Evolutionary conservation across 2,113 vertebrate species (phyloP), one percentile per base, ranked within the genome.

Genomic region (Phalacrocorax pelagicus): DNA sequence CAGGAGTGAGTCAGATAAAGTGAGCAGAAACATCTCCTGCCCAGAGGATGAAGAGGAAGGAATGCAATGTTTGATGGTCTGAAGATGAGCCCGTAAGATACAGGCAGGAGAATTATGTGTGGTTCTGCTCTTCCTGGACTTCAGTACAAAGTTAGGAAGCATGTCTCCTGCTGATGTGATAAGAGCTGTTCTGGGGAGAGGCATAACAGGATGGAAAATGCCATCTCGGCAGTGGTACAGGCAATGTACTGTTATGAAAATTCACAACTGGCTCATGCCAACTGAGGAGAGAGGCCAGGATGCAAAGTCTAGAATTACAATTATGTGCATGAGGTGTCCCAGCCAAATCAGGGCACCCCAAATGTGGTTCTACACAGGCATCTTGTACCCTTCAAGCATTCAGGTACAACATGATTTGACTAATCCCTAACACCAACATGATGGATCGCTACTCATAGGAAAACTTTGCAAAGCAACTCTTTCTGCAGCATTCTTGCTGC

Each of bases 201-300:
- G 34, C 6, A 1, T 38, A 15, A 79, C 3, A 2, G 49, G 12
- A 65, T 65, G 51, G 14, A 57, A n/a, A 80, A 65, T 4, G 52
- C 26, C 1, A 0, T 49, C 21, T n/a, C 3, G 7, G 42, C 15
- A 57, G 44, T 0, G 0, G 69, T 1, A 4, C 1, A 1, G 36
- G 17, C 58, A 22, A 42, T 0, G 1, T 15, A 8, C 21, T 20
- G 8, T 32, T 32, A 36, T 4, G 19, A 73, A 42, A 81, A 65
- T 22, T 42, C 0, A 4, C 30, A 36, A 49, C 24, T 27, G 78
- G 30, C 24, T 13, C 0, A 0, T 19, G 6, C 42, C 44, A 52
- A 27, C 16, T 0, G 1, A 58, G 23, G 49, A 49, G 5, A 78
- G 19, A 21, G 44, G 30, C 59, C 10, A 4, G 36, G 42, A 51